Base-by-base conservation (phyloP, 2,888 invertebrate genomes). In the Chromoteleia sp. region DNA sequence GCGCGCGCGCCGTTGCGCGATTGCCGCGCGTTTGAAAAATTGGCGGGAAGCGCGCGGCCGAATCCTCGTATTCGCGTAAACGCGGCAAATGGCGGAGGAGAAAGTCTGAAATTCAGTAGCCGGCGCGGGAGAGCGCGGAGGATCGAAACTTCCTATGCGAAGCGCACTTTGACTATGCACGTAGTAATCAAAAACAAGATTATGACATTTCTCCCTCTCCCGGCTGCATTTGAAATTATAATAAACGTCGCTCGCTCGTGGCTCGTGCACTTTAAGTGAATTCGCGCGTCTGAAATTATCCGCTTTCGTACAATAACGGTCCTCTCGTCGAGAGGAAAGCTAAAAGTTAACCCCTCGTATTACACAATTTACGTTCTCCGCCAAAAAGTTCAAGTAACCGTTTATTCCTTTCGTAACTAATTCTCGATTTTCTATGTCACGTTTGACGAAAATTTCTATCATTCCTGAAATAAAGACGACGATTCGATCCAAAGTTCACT, bases 111-210 rank as follows among this genome's bases (percentile, higher is more conserved):
- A 75, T 68, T 73, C 67, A 45, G 71, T 7, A 76, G 33, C 29
- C 48, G 29, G 73, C 33, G 61, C 19, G 45, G 56, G 52, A 48
- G 65, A 70, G 70, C 14, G 63, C 36, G 45, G 17, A 50, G 36
- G 67, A 74, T 74, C 78, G 78, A 78, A 78, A 82, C 63, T 75
- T 68, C 65, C 65, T 71, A 71, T 82, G 78, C 77, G 76, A 81
- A 81, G 59, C 73, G 65, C 33, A 67, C 54, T 58, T 67, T 45
- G 63, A 63, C 56, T 48, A 50, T 54, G 58, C 59, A 77, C 71
- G 70, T 81, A 68, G 73, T 74, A 77, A 81, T 77, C 81, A 77
- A 77, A 81, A 77, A 77, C 74, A 74, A 77, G 81, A 81, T 68
- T 77, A 81, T 81, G 73, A 73, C 73, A 73, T 73, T 41, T 75